Conservation (phyloP, 2,797 vertebrate genomes). For the Poeciliopsis gracilis region DNA sequence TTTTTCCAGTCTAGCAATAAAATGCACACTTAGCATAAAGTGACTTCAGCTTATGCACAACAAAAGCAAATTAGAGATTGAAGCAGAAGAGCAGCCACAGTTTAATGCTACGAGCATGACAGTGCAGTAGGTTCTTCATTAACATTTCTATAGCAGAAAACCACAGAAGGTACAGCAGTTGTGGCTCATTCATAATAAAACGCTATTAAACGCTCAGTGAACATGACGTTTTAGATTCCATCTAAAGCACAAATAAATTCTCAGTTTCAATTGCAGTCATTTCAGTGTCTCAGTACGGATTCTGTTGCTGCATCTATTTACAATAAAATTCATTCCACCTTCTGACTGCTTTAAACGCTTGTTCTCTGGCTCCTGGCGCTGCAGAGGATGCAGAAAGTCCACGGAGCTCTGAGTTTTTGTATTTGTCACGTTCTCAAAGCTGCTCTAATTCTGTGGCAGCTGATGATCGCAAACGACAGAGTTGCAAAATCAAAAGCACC, state of each 20-base stretch:
- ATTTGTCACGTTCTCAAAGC: background rate
- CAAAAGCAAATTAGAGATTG: background rate
- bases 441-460: background rate
- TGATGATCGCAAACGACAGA: background rate
- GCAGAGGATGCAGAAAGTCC: conserved; percentile 2
- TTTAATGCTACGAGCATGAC: background rate
- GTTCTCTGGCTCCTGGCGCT: background rate
- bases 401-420: conserved; percentile 8
- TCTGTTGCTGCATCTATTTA: background rate
- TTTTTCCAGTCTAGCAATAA: background rate
- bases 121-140: background rate
- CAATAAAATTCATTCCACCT: background rate
- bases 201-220: background rate
- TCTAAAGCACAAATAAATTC: background rate
- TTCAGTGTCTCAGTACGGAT: background rate
- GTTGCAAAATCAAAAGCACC: background rate
- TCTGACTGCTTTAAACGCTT: background rate
- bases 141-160: background rate
- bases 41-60: background rate
- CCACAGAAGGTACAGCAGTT: background rate
- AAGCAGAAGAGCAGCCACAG: background rate
- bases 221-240: background rate
- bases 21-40: background rate
- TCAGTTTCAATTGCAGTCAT: background rate
- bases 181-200: background rate